Evolutionary conservation across 2,888 invertebrate species (phyloP).

Genomic region (Amblyteles armatorius): DNA sequence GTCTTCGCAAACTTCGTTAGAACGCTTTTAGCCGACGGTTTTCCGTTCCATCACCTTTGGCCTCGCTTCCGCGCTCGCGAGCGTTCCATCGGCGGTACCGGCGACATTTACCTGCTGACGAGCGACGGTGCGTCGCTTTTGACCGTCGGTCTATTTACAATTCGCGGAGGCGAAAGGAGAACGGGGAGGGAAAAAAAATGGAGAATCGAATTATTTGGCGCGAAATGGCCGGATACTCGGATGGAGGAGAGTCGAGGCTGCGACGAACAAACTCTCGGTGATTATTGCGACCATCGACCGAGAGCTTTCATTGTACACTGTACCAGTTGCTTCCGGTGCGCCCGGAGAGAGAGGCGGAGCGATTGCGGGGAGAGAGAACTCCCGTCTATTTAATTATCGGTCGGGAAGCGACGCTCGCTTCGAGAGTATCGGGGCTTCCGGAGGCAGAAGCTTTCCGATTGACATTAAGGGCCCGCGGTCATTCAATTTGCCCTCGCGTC

Average conservation of each 20-base stretch:
- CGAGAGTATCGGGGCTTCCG: slow-evolving; percentile 43
- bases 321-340: slow-evolving; percentile 55
- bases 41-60: slow-evolving; percentile 37
- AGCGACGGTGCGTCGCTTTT: neutral
- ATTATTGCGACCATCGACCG: neutral
- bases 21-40: slow-evolving; percentile 62
- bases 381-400: slow-evolving; percentile 62
- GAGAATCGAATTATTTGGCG: neutral
- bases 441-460: slow-evolving; percentile 61
- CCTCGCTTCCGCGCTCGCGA: neutral
- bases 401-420: slow-evolving; percentile 11
- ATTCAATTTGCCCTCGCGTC: slow-evolving; percentile 56
- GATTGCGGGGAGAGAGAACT: slow-evolving; percentile 8
- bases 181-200: neutral
- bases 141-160: neutral
- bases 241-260: neutral
- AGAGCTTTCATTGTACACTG: slow-evolving; percentile 1
- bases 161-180: neutral
- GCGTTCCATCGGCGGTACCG: neutral
- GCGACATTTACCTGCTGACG: neutral
- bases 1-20: slow-evolving; percentile 82
- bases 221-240: neutral
- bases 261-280: neutral
- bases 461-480: slow-evolving; percentile 59
- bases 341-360: neutral